phyloP scores from a whole-genome alignment of 2,113 vertebrate species.

The Coreoperca whiteheadi region DNA sequence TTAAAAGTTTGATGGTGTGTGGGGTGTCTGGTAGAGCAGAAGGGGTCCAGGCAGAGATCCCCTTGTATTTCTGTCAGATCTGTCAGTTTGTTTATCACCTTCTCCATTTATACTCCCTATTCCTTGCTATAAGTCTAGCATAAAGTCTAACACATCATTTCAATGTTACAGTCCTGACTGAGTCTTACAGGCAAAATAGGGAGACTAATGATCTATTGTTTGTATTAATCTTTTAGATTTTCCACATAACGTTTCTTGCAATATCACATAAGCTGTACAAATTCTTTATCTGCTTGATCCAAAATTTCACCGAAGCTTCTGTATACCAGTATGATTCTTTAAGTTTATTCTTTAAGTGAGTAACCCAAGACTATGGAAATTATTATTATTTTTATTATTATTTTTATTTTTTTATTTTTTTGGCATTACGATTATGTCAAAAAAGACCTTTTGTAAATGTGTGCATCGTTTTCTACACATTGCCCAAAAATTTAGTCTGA shows the following conservation, averaged over 20 bases:
- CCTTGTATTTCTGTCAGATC: constrained; percentile 14
- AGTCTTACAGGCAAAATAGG: neutral
- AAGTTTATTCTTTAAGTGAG: neutral
- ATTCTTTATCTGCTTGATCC: constrained; percentile 1
- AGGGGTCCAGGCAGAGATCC: constrained; percentile 14
- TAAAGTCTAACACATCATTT: constrained; percentile 8
- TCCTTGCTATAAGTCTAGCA: neutral
- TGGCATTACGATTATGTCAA: neutral
- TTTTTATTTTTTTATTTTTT: no score
- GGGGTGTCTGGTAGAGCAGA: constrained; percentile 41
- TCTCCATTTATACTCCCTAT: constrained; percentile 31
- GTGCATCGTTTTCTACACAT: neutral
- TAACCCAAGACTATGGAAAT: no score
- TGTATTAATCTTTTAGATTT: constrained; percentile 7
- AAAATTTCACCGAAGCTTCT: neutral
- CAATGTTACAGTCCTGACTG: neutral
- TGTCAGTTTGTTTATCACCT: constrained; percentile 40
- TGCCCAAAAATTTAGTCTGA: neutral
- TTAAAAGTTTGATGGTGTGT: constrained; percentile 48
- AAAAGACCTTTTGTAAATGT: neutral
- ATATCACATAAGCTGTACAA: neutral
- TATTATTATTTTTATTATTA: no score
- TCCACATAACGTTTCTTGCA: neutral
- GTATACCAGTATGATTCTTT: no score
- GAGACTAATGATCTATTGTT: constrained; percentile 23